Conservation (phyloP, 2,113 vertebrate genomes). For the Donacobius atricapilla region DNA sequence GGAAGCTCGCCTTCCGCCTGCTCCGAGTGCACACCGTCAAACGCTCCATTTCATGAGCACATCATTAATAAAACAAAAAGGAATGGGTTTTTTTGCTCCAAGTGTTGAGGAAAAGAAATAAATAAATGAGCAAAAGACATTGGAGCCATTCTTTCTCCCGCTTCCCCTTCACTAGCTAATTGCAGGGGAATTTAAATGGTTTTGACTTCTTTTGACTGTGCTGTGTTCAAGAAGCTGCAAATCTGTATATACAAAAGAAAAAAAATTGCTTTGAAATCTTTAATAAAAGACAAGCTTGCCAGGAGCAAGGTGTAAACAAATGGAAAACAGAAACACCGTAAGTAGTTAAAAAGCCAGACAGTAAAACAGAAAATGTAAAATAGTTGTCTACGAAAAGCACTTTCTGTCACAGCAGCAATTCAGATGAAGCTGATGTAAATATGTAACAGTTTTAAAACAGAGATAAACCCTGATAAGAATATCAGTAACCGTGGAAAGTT, state of each 20-base stretch:
- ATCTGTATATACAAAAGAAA: neutral
- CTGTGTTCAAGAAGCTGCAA: neutral
- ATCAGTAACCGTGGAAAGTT: neutral
- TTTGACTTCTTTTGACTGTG: conserved; percentile 33
- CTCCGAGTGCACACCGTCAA: conserved; percentile 27
- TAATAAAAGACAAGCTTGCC: conserved; percentile 48
- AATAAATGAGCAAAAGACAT: neutral
- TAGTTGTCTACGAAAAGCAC: neutral
- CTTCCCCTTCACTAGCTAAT: conserved; percentile 12
- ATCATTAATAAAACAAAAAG: conserved; percentile 66
- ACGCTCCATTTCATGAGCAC: conserved; percentile 35
- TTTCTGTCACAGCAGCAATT: conserved; percentile 44
- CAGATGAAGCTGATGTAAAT: neutral
- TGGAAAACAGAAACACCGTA: conserved; percentile 43
- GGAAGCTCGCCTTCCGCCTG: conserved; percentile 9
- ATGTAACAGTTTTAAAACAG: neutral
- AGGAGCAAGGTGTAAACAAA: conserved; percentile 64
- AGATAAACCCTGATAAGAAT: neutral
- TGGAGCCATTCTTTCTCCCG: neutral
- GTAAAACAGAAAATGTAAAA: conserved; percentile 52
- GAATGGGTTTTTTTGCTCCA: accelerated
- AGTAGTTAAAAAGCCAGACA: conserved; percentile 32
- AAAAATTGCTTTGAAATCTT: conserved; percentile 41
- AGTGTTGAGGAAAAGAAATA: neutral
- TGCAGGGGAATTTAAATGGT: conserved; percentile 28